phyloP scores from a whole-genome alignment of 2,113 vertebrate species.

The Oxyura jamaicensis region DNA sequence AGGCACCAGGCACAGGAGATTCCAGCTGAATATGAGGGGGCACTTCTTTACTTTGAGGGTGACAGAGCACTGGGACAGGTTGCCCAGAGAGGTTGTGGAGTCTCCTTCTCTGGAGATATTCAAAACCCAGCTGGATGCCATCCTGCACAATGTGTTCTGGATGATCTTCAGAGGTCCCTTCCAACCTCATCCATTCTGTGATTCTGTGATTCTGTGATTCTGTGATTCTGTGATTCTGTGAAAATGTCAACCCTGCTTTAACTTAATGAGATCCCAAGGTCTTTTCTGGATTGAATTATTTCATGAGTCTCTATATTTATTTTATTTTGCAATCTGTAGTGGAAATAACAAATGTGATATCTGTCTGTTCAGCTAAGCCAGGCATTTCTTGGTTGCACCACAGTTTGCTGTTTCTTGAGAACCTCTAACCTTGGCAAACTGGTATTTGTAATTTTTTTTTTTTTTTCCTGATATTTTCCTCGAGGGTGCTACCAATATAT shows the following conservation, averaged over 20 bases:
- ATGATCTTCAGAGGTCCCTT: too few relatives aligned
- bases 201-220: not conserved
- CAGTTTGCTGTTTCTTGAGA: not conserved
- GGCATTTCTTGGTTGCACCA: not conserved
- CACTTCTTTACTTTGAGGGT: too few relatives aligned
- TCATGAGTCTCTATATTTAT: not conserved
- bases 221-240: too few relatives aligned
- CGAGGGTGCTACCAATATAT: rapidly evolving
- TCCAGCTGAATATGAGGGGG: too few relatives aligned
- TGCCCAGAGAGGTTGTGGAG: too few relatives aligned
- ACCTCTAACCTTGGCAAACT: not conserved
- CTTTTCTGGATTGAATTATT: not conserved
- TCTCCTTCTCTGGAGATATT: too few relatives aligned
- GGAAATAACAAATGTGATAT: not conserved
- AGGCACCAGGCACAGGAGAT: too few relatives aligned
- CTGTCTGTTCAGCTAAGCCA: not conserved
- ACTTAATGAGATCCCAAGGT: not conserved
- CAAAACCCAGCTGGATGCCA: too few relatives aligned
- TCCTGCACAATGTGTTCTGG: too few relatives aligned
- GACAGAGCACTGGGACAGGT: too few relatives aligned
- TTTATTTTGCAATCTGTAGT: not conserved
- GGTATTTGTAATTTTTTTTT: not conserved
- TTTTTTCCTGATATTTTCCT: not conserved
- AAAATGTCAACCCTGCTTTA: not conserved
- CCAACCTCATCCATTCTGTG: too few relatives aligned